Percentiles rank a stretch among this genome's conserved stretches.
phyloP scores from a whole-genome alignment of 2,797 vertebrate species.

The Prionace glauca region DNA sequence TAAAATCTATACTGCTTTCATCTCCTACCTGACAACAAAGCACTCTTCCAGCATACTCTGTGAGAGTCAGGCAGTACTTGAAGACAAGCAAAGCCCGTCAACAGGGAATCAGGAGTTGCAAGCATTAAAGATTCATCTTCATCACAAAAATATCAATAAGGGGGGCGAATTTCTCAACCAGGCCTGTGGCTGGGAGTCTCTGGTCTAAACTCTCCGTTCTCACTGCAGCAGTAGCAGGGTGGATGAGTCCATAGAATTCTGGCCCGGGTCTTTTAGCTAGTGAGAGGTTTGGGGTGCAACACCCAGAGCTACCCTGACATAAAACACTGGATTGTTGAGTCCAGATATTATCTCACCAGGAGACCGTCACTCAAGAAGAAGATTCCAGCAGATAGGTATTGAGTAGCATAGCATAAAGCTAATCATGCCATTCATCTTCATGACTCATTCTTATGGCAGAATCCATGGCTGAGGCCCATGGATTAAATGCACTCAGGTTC shows the following conservation, averaged over 20 bases:
- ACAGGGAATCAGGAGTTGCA: background rate
- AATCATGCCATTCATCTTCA: too few species aligned
- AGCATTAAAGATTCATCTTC: background rate
- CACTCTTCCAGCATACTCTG: background rate
- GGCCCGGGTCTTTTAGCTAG: background rate
- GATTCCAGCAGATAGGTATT: too few species aligned
- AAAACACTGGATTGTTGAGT: background rate
- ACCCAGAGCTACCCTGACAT: background rate
- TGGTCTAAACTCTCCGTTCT: too few species aligned
- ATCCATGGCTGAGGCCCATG: too few species aligned
- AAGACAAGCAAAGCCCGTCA: background rate
- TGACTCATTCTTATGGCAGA: too few species aligned
- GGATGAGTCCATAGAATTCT: too few species aligned
- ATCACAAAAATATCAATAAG: background rate
- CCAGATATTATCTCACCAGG: background rate
- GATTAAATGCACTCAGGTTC: too few species aligned
- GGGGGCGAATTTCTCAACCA: too few species aligned
- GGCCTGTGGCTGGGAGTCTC: too few species aligned
- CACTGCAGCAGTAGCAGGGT: too few species aligned
- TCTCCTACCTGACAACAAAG: background rate
- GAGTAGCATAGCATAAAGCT: too few species aligned
- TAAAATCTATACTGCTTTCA: background rate
- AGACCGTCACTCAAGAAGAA: too few species aligned
- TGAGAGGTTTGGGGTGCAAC: background rate
- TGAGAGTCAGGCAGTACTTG: background rate